Base-by-base conservation (phyloP, 2,888 invertebrate genomes). In the Uloborus plumipes region DNA sequence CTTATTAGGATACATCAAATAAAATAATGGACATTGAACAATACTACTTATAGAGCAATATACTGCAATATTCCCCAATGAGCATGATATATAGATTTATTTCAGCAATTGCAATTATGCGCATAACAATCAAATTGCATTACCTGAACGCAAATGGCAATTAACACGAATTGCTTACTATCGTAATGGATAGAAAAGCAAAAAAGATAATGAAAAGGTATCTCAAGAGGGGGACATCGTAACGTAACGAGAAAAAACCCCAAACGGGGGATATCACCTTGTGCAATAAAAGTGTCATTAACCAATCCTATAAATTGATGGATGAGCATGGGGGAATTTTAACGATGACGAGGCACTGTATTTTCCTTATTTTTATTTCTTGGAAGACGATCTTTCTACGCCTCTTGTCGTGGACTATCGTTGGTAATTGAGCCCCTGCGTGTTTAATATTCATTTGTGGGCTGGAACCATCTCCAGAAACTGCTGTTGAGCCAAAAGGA, bases 361-460 rank as follows among this genome's bases (percentile, higher is more conserved):
- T 50, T 51, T 51, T 49, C 20, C 13, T 50, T 13, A 39, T 75
- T 39, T n/a, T 11, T 9, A 49, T 39, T 47, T n/a, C 39, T 18
- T 39, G 26, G 16, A 20, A 62, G 39, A 62, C 61, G 67, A 67
- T 59, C 59, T 75, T 65, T 31, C 26, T 66, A 72, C 72, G 72
- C 79, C 72, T 66, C 79, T 72, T 79, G 72, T 79, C 72, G 51
- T 58, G 14, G 59, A 58, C 71, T 78, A 65, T 49, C 59, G 77
- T 65, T 65, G 72, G 50, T 79, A 72, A 79, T 79, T 72, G 79
- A 61, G 79, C 65, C 59, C 55, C 59, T 47, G 59, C 72, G 79
- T 79, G 79, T 79, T 79, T 79, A 79, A 79, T 79, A 79, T 79
- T 72, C 72, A 79, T 79, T 65, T 72, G 58, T 65, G 71, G 62